These are phyloP conservation scores for Crambe crambe DNA, from an alignment of 37 sponge, comb jelly and placozoan species.

Conservation along the genomic window DNA sequence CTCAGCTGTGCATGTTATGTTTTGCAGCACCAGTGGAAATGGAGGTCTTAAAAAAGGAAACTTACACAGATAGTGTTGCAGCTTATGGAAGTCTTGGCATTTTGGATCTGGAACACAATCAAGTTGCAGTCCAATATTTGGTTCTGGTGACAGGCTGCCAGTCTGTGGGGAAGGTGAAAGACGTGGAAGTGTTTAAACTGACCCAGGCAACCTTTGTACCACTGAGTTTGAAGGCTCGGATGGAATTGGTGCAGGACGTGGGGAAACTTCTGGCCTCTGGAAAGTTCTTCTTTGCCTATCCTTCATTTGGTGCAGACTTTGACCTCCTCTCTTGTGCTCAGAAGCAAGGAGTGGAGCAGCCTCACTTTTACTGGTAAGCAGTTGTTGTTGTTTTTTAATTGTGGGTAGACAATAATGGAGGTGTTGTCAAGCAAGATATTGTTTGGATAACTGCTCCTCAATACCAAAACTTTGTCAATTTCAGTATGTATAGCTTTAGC, in stretches of 20 bases:
- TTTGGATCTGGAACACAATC: conserved; percentile 21
- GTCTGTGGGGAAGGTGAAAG: conserved; percentile 64
- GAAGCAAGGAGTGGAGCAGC: conserved; percentile 37
- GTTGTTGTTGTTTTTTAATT: too few species aligned
- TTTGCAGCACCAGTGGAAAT: conserved; percentile 60
- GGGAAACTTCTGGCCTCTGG: conserved; percentile 74
- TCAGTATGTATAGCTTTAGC: not conserved
- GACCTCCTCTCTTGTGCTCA: conserved; percentile 60
- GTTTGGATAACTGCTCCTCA: not conserved
- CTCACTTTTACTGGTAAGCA: conserved; percentile 71
- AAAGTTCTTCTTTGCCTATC: conserved; percentile 72
- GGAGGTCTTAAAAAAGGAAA: conserved; percentile 51
- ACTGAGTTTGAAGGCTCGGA: conserved; percentile 18
- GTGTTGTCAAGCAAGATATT: not conserved
- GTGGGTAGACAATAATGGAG: not conserved
- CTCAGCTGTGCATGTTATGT: not conserved
- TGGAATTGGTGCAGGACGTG: conserved; percentile 62
- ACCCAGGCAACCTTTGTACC: conserved; percentile 67
- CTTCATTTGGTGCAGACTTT: conserved; percentile 41
- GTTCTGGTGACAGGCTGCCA: conserved; percentile 73
- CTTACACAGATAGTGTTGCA: conserved; percentile 42
- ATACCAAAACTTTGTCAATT: too few species aligned
- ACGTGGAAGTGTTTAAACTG: conserved; percentile 73
- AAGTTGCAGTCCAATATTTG: conserved; percentile 41
- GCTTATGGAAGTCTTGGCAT: conserved; percentile 84